These are phyloP conservation scores for Oryzias javanicus DNA, from an alignment of 2,113 vertebrate species.

Conservation along the genomic window DNA sequence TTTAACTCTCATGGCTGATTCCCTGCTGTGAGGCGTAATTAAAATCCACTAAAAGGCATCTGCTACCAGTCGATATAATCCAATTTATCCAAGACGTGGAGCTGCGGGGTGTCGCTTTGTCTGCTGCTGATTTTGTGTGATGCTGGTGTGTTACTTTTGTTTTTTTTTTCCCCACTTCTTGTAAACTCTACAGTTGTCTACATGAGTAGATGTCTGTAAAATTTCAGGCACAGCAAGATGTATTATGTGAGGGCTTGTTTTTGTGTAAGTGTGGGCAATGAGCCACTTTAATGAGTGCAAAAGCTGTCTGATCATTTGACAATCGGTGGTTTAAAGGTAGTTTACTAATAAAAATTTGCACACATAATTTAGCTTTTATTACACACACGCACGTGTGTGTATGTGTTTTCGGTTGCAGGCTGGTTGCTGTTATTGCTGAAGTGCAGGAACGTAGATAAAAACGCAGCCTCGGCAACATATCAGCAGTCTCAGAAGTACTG, in stretches of 20 bases:
- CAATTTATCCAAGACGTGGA: constrained; percentile 47
- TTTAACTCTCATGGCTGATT: constrained; percentile 22
- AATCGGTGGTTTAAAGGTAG: no score
- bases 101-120: constrained; percentile 29
- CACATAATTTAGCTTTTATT: no score
- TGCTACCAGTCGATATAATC: constrained; percentile 56
- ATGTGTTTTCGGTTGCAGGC: constrained; percentile 29
- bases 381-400: constrained; percentile 3
- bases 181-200: constrained; percentile 2
- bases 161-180: neutral
- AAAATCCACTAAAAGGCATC: constrained; percentile 63
- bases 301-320: no score
- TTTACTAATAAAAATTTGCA: no score
- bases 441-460: constrained; percentile 43
- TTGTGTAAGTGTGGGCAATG: constrained; percentile 11
- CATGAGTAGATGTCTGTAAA: neutral
- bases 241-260: constrained; percentile 3
- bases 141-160: neutral
- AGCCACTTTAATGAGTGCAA: no score
- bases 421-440: constrained; percentile 35
- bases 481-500: constrained; percentile 32
- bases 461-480: constrained; percentile 51
- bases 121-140: constrained; percentile 5
- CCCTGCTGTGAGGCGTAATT: constrained; percentile 47
- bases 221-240: neutral